Evolutionary conservation across 2,113 vertebrate species (phyloP).

Genomic region (Chrysochloris asiatica): DNA sequence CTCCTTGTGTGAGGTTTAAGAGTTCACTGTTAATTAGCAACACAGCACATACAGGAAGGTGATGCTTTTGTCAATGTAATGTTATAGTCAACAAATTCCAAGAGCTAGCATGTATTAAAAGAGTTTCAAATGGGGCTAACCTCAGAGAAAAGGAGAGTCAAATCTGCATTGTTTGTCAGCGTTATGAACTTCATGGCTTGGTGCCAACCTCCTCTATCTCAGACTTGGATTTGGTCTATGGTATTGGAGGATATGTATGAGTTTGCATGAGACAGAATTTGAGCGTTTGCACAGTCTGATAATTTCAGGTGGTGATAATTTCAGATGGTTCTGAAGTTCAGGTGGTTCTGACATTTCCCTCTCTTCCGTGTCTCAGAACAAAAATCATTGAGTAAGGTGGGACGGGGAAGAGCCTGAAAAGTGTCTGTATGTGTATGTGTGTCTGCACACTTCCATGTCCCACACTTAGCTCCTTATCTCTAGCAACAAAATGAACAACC

Average conservation of each 20-base stretch:
- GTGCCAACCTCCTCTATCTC: neutral
- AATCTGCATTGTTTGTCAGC: neutral
- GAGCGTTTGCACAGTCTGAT: accelerated
- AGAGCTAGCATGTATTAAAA: slow-evolving; percentile 36
- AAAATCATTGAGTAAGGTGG: too few species aligned
- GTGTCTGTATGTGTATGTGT: too few species aligned
- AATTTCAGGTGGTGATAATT: neutral
- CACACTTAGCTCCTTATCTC: neutral
- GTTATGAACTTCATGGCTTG: neutral
- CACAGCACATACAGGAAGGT: neutral
- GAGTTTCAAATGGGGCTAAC: neutral
- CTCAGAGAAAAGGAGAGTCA: accelerated
- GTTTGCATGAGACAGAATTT: neutral
- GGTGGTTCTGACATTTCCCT: neutral
- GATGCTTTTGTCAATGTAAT: slow-evolving; percentile 14
- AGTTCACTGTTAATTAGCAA: neutral
- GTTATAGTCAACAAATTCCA: neutral
- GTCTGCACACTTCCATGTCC: too few species aligned
- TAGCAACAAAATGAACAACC: neutral
- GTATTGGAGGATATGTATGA: neutral
- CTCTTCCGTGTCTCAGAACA: neutral
- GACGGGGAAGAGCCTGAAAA: too few species aligned
- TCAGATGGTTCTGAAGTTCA: neutral
- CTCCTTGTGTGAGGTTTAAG: neutral
- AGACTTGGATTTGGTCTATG: neutral